Evolutionary conservation across 2,888 invertebrate species (phyloP), one percentile per base, ranked within the genome.

Genomic region (Sinentomon sp.): DNA sequence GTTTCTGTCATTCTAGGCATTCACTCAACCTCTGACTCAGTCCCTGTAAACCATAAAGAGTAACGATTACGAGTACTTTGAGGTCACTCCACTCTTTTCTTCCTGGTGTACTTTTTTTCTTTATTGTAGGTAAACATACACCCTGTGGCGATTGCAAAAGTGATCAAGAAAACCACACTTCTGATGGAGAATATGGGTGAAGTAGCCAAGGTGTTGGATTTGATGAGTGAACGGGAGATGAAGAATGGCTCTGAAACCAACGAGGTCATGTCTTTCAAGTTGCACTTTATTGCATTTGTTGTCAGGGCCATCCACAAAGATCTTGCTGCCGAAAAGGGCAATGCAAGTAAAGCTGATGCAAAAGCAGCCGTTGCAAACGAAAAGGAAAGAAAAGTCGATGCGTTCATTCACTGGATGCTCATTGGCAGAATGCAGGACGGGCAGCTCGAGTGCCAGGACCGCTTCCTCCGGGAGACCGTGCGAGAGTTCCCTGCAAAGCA

Each of bases 401-500:
- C n/a, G n/a, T n/a, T n/a, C n/a, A n/a, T n/a, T n/a, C n/a, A n/a
- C n/a, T n/a, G n/a, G n/a, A n/a, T n/a, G 20, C 76, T 76, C 49
- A 67, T 68, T 29, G 69, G 67, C 35, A 74, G 67, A 54, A 64
- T 62, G 48, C 77, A 68, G 25, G 59, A 62, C 34, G 58, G 55
- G 3, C 53, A 56, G 9, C 57, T 66, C 41, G 64, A 57, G 46
- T 63, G 52, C 36, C 56, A 65, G 40, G 71, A 72, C 41, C 52
- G 57, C 13, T 70, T 89, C 47, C 55, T 97, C 5, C 67, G 80
- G 33, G 80, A 83, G 49, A 68, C 74, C 30, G 68, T 92, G 0
- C 62, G 80, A 38, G 76, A 80, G 48, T 97, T 89, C 52, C 83
- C 85, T 0, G 83, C 68, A 47, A 63, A 76, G 48, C 85, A 92